Evolutionary conservation across 2,113 vertebrate species (phyloP), one percentile per base, ranked within the genome.

Genomic region (Prionailurus viverrinus): DNA sequence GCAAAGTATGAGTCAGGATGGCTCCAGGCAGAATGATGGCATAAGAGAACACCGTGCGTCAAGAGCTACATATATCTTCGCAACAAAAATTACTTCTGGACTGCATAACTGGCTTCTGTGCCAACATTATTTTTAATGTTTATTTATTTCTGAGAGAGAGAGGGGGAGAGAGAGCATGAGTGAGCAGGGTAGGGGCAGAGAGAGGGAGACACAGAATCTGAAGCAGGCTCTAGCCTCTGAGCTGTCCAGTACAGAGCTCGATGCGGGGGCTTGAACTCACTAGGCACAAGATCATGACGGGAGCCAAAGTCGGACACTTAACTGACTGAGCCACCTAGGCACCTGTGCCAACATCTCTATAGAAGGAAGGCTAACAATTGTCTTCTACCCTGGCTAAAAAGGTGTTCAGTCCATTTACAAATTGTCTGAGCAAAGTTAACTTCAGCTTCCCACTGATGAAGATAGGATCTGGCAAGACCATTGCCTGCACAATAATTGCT

Each of bases 1-100:
- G 1, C 53, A 97, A 2, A 91, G 94, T 91, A 71, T 74, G 96
- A 96, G 33, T 97, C 0, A 65, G 78, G 92, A 81, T 79, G 66
- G 91, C 97, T 96, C 1, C 87, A 85, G 96, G 93, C 96, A 95
- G 89, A 96, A 85, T 0, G 91, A 80, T 0, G 27, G 29, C 92
- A 12, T 0, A 2, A 84, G 65, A 39, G 83, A 83, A 4, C 66
- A 1, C n/a, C 5, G 21, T 0, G 71, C 82, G 5, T 55, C 63
- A 45, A 69, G 66, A 94, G 92, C 73, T 19, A 0, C 53, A 58
- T 31, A 61, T 88, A 1, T 95, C 86, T 97, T 86, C 51, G 33
- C 8, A 2, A 92, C 29, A 91, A 33, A 39, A 36, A 36, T 66
- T 84, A 7, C 31, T 41, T 48, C 91, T 91, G 94, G 88, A 27